Base-by-base conservation (phyloP, 2,888 invertebrate genomes). In the Drosophila niveifrons region DNA sequence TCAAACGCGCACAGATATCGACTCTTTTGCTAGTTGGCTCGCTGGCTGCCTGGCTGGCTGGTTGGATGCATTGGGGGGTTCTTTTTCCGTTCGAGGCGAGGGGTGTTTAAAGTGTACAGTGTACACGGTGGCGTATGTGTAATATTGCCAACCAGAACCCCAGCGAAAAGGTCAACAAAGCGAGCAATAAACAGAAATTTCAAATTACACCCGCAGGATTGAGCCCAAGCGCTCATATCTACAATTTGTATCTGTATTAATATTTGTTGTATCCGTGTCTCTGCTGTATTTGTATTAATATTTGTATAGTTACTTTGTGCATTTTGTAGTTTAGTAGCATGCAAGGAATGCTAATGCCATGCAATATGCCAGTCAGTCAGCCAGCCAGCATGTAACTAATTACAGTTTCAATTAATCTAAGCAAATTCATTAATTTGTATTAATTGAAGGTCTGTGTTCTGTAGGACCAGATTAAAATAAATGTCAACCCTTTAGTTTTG, bases 131-230 rank as follows among this genome's bases (percentile, higher is more conserved):
- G 62, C 18, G 55, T 63, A 56, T 70, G 46, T 36, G 43, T 51
- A 46, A 66, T 62, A 70, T 75, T 66, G 59, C 59, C 66, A 59
- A 61, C 52, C 11, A 8, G 17, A 18, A 41, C n/a, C 17, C 17
- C n/a, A 11, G 34, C 63, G 61, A 59, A 70, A 72, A 56, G 44
- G 61, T 61, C 65, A 66, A 66, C 69, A 72, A 70, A 64, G 56
- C 50, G 64, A 63, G 57, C 73, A 56, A 71, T 70, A 77, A 76
- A 69, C 68, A 64, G 55, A 66, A 64, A 58, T 64, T 74, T 76
- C 57, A 66, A 71, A 77, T 77, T 73, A 76, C 41, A 71, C 77
- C 71, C 66, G 41, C 29, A 71, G 74, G 71, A 76, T 63, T 43
- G 46, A 61, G 31, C 17, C 34, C 15, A 28, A 17, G 23, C 15